A percentile compares a stretch with the other conserved stretches of the same genome.
Conservation (phyloP, 2,113 vertebrate genomes). For the Oenanthe melanoleuca region DNA sequence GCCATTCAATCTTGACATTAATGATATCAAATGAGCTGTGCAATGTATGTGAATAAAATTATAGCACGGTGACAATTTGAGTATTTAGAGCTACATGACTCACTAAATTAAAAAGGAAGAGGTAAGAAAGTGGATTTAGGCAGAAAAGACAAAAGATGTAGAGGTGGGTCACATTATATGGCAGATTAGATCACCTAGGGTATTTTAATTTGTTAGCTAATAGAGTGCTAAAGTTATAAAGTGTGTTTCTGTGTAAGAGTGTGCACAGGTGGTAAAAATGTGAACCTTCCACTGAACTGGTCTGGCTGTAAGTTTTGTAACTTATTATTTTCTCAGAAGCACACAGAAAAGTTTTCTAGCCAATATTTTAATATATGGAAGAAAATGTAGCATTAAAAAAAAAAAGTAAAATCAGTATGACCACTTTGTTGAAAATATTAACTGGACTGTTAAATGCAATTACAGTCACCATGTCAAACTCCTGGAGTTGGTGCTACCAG, state of each 20-base stretch:
- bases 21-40: slow-evolving; percentile 36
- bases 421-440: background rate
- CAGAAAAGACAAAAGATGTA: background rate
- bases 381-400: background rate
- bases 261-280: background rate
- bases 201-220: background rate
- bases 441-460: background rate
- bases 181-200: background rate
- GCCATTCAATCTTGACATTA: background rate
- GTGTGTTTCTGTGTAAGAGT: background rate
- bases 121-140: background rate
- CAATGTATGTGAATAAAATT: slow-evolving; percentile 35
- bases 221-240: background rate
- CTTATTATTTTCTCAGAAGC: background rate
- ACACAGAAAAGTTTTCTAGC: background rate
- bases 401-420: background rate
- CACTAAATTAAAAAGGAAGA: background rate
- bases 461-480: background rate
- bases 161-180: background rate
- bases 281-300: background rate
- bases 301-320: background rate
- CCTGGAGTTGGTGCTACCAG: background rate
- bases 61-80: background rate
- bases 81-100: background rate
- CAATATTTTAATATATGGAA: background rate